Conservation (phyloP, 37 sponge, comb jelly and placozoan genomes). For the Spongilla lacustris region DNA sequence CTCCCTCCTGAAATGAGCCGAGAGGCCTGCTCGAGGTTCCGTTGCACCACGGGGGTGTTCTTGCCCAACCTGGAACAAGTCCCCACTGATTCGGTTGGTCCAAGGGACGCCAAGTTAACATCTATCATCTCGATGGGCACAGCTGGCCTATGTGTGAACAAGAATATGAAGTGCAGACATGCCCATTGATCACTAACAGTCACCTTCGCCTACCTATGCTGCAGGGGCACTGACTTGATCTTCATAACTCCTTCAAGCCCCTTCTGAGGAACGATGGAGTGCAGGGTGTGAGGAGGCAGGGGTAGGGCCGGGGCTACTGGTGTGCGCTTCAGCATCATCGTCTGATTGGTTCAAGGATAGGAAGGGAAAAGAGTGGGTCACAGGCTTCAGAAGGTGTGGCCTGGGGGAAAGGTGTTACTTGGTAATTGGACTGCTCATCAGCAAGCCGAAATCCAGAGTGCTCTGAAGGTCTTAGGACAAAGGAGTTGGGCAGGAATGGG, state of each 20-base stretch:
- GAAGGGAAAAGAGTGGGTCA: not conserved
- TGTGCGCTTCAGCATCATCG: not conserved
- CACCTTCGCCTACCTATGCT: constrained; percentile 22
- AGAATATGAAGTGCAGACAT: too few relatives aligned
- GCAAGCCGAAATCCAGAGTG: too few relatives aligned
- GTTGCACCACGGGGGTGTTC: constrained; percentile 16
- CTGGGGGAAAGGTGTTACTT: too few relatives aligned
- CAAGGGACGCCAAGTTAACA: not conserved
- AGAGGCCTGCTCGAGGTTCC: constrained; percentile 21
- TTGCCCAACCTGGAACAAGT: not conserved
- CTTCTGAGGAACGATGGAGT: constrained; percentile 27
- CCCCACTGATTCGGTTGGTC: constrained; percentile 21
- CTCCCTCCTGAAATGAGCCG: constrained; percentile 33
- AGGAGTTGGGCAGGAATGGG: too few relatives aligned
- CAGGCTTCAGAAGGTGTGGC: too few relatives aligned
- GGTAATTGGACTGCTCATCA: too few relatives aligned
- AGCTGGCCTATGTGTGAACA: too few relatives aligned
- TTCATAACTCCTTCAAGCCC: constrained; percentile 62
- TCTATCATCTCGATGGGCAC: not conserved
- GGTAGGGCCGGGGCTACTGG: not conserved
- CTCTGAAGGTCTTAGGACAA: too few relatives aligned
- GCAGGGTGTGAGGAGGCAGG: constrained; percentile 9
- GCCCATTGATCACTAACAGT: too few relatives aligned
- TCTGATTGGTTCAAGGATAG: not conserved
- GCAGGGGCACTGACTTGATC: constrained; percentile 65